Evolutionary conservation across 2,113 vertebrate genomes (phyloP).

Genomic region (Hyperoodon ampullatus): DNA sequence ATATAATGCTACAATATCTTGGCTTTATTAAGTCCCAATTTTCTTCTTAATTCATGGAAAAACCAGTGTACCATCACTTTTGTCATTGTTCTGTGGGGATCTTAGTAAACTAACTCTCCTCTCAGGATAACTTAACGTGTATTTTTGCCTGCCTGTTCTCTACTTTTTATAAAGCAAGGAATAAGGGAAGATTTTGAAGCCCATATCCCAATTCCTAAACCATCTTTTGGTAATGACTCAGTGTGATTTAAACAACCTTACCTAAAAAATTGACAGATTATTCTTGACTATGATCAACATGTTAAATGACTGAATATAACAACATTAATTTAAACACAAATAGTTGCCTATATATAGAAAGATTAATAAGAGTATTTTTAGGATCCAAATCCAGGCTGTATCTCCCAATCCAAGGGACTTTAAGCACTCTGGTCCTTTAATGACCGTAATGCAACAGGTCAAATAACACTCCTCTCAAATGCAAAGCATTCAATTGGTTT

Average conservation of each 20-base stretch:
- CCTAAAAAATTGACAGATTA: neutral
- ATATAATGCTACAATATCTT: neutral
- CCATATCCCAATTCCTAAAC: neutral
- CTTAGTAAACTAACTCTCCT: neutral
- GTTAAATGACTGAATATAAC: neutral
- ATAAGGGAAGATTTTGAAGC: neutral
- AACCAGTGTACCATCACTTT: neutral
- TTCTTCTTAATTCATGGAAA: neutral
- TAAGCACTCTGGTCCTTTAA: neutral
- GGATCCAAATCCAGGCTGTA: neutral
- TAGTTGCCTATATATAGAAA: neutral
- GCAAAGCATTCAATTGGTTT: neutral
- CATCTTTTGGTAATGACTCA: neutral
- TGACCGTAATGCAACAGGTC: neutral
- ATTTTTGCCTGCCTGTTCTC: neutral
- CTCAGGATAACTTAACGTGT: neutral
- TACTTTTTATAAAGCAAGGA: neutral
- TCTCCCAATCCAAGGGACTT: neutral
- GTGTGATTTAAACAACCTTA: slow-evolving; percentile 10
- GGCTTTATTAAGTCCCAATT: neutral
- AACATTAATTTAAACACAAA: neutral
- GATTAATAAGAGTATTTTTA: neutral
- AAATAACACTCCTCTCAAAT: neutral
- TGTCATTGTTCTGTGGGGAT: neutral
- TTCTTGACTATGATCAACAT: neutral